Percentiles rank a stretch among this genome's conserved stretches.
Conservation (phyloP, 2,888 invertebrate species). For the Lissonota sp. region DNA sequence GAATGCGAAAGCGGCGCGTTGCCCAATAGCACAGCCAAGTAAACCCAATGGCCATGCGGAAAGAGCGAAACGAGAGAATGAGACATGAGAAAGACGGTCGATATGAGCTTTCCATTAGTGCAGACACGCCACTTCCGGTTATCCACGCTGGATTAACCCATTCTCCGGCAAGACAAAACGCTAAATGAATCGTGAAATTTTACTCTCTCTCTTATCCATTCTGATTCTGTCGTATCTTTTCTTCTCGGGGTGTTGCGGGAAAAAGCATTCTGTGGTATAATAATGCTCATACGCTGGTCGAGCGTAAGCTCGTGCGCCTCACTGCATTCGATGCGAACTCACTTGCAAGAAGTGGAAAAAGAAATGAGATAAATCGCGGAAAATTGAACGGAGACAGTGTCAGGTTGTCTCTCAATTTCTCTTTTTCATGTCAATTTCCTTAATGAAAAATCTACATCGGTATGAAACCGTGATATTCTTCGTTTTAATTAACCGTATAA, state of each 20-base stretch:
- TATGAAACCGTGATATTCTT: conserved; percentile 63
- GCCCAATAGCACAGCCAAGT: conserved; percentile 46
- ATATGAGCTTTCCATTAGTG: conserved; percentile 48
- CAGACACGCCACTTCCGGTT: conserved; percentile 71
- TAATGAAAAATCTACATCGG: conserved; percentile 76
- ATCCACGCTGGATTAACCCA: conserved; percentile 75
- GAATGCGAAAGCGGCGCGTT: conserved; percentile 39
- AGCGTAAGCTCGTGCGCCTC: conserved; percentile 34
- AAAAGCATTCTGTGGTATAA: conserved; percentile 22
- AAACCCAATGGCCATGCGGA: conserved; percentile 52
- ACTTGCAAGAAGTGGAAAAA: conserved; percentile 32
- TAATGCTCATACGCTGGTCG: conserved; percentile 10
- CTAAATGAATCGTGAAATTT: conserved; percentile 79
- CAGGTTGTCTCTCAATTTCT: neutral
- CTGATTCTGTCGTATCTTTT: neutral
- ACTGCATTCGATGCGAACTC: conserved; percentile 40
- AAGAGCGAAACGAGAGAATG: conserved; percentile 20
- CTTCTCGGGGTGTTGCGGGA: conserved; percentile 32
- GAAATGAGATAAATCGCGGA: conserved; percentile 71
- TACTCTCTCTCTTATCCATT: conserved; percentile 47
- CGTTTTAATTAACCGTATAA: conserved; percentile 74
- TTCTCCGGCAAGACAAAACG: conserved; percentile 73
- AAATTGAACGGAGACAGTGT: conserved; percentile 65
- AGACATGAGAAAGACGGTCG: conserved; percentile 30
- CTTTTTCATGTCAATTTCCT: conserved; percentile 62